These are phyloP conservation scores for Pseudorhombus dupliciocellatus DNA, from an alignment of 2,113 vertebrate genomes.

Conservation along the genomic window DNA sequence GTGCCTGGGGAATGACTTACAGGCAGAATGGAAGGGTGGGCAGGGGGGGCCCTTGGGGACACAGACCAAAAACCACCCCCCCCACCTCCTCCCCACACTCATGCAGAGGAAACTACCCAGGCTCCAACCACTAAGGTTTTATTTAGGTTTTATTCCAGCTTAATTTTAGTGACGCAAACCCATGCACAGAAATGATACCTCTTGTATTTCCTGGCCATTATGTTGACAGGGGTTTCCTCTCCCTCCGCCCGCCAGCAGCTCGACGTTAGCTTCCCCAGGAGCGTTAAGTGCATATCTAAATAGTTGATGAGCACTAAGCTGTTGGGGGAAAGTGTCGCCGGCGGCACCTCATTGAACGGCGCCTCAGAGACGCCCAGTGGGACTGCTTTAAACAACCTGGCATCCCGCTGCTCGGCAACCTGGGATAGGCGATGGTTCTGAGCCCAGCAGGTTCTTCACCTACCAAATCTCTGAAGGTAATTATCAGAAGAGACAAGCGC, in stretches of 20 bases:
- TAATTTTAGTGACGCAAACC: background rate
- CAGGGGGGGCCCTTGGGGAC: slow-evolving; percentile 20
- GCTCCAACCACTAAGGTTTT: slow-evolving; percentile 1
- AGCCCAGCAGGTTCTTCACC: slow-evolving; percentile 64
- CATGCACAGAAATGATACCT: slow-evolving; percentile 6
- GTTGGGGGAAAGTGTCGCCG: slow-evolving; percentile 71
- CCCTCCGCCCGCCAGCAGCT: slow-evolving; percentile 44
- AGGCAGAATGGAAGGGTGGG: slow-evolving; percentile 20
- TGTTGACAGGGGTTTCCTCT: slow-evolving; percentile 44
- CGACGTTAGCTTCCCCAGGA: slow-evolving; percentile 65
- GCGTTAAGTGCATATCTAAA: slow-evolving; percentile 79
- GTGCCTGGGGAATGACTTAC: slow-evolving; percentile 46
- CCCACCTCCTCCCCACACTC: background rate
- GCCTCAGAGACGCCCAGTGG: slow-evolving; percentile 69
- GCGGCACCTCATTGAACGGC: slow-evolving; percentile 67
- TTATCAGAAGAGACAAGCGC: slow-evolving; percentile 54
- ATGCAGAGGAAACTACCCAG: background rate
- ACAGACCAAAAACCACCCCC: slow-evolving; percentile 1
- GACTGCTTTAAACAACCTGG: slow-evolving; percentile 75
- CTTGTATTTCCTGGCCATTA: slow-evolving; percentile 10
- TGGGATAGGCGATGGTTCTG: slow-evolving; percentile 55
- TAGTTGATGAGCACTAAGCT: slow-evolving; percentile 81
- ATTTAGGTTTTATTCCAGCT: slow-evolving; percentile 5
- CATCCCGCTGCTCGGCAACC: slow-evolving; percentile 62
- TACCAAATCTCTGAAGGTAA: slow-evolving; percentile 57